Conservation (phyloP, 2,888 invertebrate genomes). For the Aplocera efformata region DNA sequence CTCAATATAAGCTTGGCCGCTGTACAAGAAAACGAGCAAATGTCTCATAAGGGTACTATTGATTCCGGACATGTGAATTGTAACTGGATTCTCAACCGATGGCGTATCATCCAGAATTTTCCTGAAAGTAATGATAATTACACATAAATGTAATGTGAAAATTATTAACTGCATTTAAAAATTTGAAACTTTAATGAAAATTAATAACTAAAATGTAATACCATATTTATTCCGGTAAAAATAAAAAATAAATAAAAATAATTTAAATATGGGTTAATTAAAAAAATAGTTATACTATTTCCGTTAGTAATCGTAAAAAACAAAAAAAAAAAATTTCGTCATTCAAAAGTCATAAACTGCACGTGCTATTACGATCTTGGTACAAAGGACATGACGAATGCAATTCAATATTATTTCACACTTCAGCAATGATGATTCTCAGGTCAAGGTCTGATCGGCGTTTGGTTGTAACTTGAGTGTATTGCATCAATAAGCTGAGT, state of each 20-base stretch:
- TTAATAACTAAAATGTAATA: no score
- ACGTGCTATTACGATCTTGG: not conserved
- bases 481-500: conserved; percentile 13
- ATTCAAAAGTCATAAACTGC: not conserved
- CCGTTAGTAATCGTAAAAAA: no score
- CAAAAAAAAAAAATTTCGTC: no score
- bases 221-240: no score
- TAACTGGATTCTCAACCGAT: conserved; percentile 85
- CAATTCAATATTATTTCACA: conserved; percentile 1
- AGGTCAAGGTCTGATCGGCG: conserved; percentile 16
- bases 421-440: conserved; percentile 11
- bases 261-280: no score
- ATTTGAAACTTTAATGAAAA: no score
- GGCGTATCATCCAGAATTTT: conserved; percentile 87
- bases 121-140: conserved; percentile 54
- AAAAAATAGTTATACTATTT: no score
- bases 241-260: no score
- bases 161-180: no score
- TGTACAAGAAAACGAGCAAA: conserved; percentile 91
- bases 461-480: conserved; percentile 11
- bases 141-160: no score
- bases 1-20: conserved; percentile 91
- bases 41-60: conserved; percentile 89
- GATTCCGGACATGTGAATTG: conserved; percentile 92
- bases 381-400: not conserved